Conservation (phyloP, 1,140 invertebrate genomes). For the Drosophila arawakana region DNA sequence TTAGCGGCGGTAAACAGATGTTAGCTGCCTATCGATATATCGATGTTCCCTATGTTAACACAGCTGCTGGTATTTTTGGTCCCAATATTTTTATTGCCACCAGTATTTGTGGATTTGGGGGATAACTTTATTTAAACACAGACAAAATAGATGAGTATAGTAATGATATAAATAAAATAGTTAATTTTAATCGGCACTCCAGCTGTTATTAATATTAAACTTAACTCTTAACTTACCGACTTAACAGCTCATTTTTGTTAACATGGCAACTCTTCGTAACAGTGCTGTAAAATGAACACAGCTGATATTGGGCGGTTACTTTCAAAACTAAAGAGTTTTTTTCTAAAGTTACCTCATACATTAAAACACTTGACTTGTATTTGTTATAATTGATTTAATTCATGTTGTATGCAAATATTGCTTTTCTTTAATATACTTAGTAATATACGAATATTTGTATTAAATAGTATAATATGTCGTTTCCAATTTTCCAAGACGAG, state of each 20-base stretch:
- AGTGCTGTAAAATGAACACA: no score
- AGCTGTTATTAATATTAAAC: background rate
- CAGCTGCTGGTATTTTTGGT: no score
- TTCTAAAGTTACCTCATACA: background rate
- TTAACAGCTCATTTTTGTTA: no score
- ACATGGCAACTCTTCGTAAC: no score
- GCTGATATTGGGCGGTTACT: conserved; percentile 4
- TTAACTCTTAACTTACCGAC: no score
- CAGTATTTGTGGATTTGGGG: no score
- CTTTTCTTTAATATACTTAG: conserved; percentile 48
- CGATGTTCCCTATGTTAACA: no score
- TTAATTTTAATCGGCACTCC: no score
- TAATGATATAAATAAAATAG: background rate
- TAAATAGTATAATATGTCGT: conserved; percentile 25
- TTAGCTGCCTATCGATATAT: no score
- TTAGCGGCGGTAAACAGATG: no score
- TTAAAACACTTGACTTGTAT: conserved; percentile 13
- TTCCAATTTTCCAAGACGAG: background rate
- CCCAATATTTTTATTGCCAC: no score
- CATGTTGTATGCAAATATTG: conserved; percentile 55
- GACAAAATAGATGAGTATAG: conserved; percentile 4
- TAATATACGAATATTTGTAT: conserved; percentile 31
- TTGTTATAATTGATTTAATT: conserved; percentile 44
- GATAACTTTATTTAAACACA: no score
- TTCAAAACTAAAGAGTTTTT: background rate